Conservation (phyloP, 2,888 invertebrate species). For the Aphodius sticticus region DNA sequence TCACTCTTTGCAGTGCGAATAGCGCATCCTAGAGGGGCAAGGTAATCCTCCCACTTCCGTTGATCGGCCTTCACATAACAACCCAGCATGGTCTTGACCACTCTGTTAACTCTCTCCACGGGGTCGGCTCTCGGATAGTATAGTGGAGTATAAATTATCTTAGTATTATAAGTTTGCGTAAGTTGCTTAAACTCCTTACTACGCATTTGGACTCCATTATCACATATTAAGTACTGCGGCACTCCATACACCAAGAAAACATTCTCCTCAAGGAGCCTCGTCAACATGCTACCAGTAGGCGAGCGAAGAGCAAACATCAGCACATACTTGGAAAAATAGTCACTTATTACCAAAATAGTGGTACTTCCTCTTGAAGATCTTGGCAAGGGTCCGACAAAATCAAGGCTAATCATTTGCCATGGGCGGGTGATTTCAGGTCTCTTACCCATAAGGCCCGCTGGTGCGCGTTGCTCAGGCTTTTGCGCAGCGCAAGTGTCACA, state of each 20-base stretch:
- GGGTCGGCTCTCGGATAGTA: conserved; percentile 34
- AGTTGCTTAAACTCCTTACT: conserved; percentile 30
- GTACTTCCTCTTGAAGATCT: not conserved
- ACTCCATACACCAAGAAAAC: too few species aligned
- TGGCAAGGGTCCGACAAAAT: conserved; percentile 40
- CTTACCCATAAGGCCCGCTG: too few species aligned
- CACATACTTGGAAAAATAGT: too few species aligned
- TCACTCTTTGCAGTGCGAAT: conserved; percentile 15
- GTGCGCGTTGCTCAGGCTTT: too few species aligned
- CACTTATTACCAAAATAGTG: not conserved
- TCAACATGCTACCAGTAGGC: too few species aligned
- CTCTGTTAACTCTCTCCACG: conserved; percentile 32
- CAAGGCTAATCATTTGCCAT: conserved; percentile 38
- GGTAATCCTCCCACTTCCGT: conserved; percentile 31
- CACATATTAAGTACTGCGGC: conserved; percentile 13
- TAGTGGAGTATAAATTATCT: conserved; percentile 30
- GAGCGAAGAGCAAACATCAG: too few species aligned
- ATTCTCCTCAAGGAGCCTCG: too few species aligned
- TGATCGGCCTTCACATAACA: conserved; percentile 34
- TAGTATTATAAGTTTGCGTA: conserved; percentile 27
- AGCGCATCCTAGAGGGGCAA: conserved; percentile 30
- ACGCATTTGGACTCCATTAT: conserved; percentile 40
- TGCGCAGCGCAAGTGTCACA: too few species aligned
- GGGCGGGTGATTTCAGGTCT: conserved; percentile 29
- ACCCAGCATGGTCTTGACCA: conserved; percentile 36